Evolutionary conservation across 2,797 vertebrate genomes (phyloP), one percentile per base, ranked within the genome.

Genomic region (Pipistrellus kuhlii): DNA sequence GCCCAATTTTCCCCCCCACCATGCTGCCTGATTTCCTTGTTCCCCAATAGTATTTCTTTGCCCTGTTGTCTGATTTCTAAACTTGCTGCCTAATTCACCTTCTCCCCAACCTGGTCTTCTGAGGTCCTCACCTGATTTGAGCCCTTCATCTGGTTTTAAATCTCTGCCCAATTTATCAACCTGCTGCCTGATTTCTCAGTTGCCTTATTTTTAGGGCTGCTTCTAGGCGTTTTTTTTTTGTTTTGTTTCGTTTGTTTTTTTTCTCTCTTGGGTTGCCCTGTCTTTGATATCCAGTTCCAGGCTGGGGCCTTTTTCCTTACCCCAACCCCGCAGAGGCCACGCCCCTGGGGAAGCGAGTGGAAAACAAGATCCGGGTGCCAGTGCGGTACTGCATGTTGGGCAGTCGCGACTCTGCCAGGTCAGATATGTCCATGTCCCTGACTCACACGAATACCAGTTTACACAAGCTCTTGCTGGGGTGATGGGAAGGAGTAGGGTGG

Each of bases 331-430:
- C 97, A 98, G 98, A 98, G 53, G 48, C 85, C 0, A 27, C 90
- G 0, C 1, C 91, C 14, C 48, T 51, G 0, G 97, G 94, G 68
- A 98, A 98, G 96, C 97, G 98, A 94, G 59, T 7, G 78, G 99
- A 99, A 96, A 91, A 97, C 97, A 98, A 98, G 84, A 98, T 98
- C 91, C 98, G 98, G 41, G 98, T 98, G 32, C 99, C 99, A 0
- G 98, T 99, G 88, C 98, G 99, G 90, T 99, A 99, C 95, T 99
- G 99, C 97, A 98, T 97, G 71, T 97, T 99, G 97, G 99, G 99
- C 46, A 99, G 98, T 94, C 98, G 99, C 0, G 99, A 99, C 85
- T 98, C 98, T 0, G 98, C 99, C 97, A 99, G 99, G 99, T 99
- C 78, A 96, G 97, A 71, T 82, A 13, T 0, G 1, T 1, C 38